phyloP scores from a whole-genome alignment of 2,797 vertebrate species.

The Loris lydekkerianus region DNA sequence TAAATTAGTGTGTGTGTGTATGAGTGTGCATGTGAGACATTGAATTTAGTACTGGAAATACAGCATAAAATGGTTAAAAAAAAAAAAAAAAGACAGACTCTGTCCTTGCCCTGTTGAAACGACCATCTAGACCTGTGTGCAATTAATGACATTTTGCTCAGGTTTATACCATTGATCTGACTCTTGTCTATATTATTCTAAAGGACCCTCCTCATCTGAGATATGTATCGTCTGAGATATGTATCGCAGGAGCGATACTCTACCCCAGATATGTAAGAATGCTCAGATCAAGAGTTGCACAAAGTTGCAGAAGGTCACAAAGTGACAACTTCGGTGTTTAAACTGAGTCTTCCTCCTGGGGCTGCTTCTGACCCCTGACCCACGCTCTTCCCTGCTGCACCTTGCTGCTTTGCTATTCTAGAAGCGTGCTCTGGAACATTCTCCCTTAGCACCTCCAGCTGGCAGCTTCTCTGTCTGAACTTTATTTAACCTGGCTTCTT shows the following conservation, averaged over 20 bases:
- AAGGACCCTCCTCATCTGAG: accelerated
- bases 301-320: background rate
- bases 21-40: no score
- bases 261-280: background rate
- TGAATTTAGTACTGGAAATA: background rate
- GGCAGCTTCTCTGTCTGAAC: constrained; percentile 60
- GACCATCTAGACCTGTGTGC: background rate
- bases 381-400: accelerated
- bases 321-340: background rate
- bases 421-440: background rate
- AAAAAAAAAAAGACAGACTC: background rate
- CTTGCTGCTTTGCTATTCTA: background rate
- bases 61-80: background rate
- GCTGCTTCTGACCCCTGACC: background rate
- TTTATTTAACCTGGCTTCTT: constrained; percentile 69
- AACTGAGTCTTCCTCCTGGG: background rate
- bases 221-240: background rate
- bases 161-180: background rate
- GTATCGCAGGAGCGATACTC: no score
- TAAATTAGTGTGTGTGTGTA: background rate
- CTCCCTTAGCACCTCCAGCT: constrained; percentile 8
- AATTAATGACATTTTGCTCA: background rate
- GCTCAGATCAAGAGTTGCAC: background rate
- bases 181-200: background rate
- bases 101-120: background rate